Base-by-base conservation (phyloP, 2,113 vertebrate species). In the Aspiorhynchus laticeps region DNA sequence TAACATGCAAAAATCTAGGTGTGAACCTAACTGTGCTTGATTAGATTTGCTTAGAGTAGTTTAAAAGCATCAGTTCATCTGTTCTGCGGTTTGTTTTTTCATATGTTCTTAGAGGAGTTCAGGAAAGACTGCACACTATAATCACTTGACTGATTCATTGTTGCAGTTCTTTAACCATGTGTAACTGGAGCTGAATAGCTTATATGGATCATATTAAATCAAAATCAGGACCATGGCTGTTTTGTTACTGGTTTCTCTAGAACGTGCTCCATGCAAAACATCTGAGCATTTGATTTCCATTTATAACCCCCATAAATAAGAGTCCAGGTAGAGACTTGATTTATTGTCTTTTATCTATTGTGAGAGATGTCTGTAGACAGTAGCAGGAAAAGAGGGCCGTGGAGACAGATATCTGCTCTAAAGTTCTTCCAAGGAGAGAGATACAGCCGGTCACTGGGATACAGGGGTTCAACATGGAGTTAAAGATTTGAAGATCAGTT, bases 121-220 rank as follows among this genome's bases (percentile, higher is more conserved):
- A 56, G 14, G 38, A 51, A 48, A 69, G 38, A 26, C 36, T 63
- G 59, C 59, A 21, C 10, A 38, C 78, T 36, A 56, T 48, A 61
- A 43, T 78, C 9, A 10, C 41, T 48, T 24, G 26, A 51, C 31
- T 51, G 85, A 80, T 21, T 67, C 46, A 71, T 69, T 80, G 85
- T 71, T 86, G 41, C 43, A 83, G 80, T 41, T 69, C 43, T 73
- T 53, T 51, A 73, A 38, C 61, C 59, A 65, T 8, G 59, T 63
- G 36, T 82, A 67, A 69, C 82, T 84, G 19, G 46, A 84, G 67
- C 65, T 84, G 82, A 84, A 38, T n/a, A 56, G 82, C 67, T 84
- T 76, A 65, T 63, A 63, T 74, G 28, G 80, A 76, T 43, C 11
- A 43, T 26, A 75, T 82, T 63, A 80, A 41, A 86, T 59, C 26